Evolutionary conservation across 92 coral and sea anemone species (phyloP).

Genomic region (Palythoa grandiflora): DNA sequence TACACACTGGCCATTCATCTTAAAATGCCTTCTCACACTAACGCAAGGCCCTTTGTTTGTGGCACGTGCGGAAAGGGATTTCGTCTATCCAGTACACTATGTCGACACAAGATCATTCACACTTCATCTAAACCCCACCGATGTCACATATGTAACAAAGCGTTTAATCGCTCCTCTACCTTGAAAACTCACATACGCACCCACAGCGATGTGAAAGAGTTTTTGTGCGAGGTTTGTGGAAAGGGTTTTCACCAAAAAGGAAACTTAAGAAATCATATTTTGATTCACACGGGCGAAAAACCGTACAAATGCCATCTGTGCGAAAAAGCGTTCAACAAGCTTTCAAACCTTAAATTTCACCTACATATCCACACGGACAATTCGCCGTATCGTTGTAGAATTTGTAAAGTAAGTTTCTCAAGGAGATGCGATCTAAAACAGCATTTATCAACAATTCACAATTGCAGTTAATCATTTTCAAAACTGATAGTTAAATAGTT

Average conservation of each 20-base stretch:
- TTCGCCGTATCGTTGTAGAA: constrained; percentile 80
- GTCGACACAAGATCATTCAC: constrained; percentile 92
- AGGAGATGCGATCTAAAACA: constrained; percentile 86
- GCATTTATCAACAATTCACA: constrained; percentile 42
- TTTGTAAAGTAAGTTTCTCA: constrained; percentile 83
- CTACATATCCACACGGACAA: constrained; percentile 91
- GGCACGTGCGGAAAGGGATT: constrained; percentile 89
- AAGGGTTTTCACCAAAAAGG: constrained; percentile 95
- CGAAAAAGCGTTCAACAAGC: constrained; percentile 89
- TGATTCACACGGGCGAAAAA: constrained; percentile 91
- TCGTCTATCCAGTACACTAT: constrained; percentile 85
- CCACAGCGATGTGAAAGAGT: constrained; percentile 84
- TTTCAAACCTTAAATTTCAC: constrained; percentile 88
- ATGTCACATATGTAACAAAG: constrained; percentile 85
- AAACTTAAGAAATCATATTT: constrained; percentile 83
- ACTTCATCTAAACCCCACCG: constrained; percentile 86
- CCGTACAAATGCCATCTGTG: constrained; percentile 84
- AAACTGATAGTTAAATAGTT: background rate
- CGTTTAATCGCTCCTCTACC: constrained; percentile 90
- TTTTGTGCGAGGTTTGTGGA: constrained; percentile 81
- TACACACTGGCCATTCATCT: constrained; percentile 90
- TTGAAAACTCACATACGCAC: constrained; percentile 89
- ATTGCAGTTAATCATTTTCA: background rate
- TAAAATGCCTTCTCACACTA: constrained; percentile 89
- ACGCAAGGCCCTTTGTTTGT: constrained; percentile 89